Conservation (phyloP, 2,888 invertebrate species). For the Drosophila gaucha region DNA sequence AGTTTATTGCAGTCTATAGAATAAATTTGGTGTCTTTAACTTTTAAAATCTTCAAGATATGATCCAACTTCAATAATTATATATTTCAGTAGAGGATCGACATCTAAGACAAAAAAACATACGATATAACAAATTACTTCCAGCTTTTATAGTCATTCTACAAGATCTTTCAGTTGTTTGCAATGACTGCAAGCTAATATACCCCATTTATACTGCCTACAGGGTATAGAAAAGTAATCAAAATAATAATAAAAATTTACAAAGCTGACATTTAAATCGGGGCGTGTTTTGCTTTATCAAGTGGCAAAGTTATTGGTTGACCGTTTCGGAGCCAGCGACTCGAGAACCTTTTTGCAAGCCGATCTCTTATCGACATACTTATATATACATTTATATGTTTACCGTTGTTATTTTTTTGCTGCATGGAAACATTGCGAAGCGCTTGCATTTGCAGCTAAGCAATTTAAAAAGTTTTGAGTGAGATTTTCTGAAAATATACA, state of each 20-base stretch:
- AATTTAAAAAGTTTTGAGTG: not conserved
- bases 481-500: not conserved
- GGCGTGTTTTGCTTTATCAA: constrained; percentile 47
- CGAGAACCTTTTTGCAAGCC: constrained; percentile 4
- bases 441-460: not conserved
- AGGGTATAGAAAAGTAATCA: constrained; percentile 13
- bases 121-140: not conserved
- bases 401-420: too few species aligned
- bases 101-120: too few species aligned
- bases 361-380: constrained; percentile 22
- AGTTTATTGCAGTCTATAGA: not conserved
- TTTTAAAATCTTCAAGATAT: not conserved
- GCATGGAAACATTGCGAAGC: not conserved
- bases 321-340: not conserved
- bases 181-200: not conserved
- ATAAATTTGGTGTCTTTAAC: not conserved
- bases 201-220: not conserved
- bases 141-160: too few species aligned
- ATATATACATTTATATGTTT: constrained; percentile 22
- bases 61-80: too few species aligned
- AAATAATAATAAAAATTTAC: constrained; percentile 21
- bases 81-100: too few species aligned
- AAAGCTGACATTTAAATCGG: constrained; percentile 43
- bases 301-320: constrained; percentile 29
- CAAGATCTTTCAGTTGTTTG: too few species aligned